Percentiles rank a stretch among this genome's conserved stretches.
phyloP scores from a whole-genome alignment of 1,140 invertebrate genomes.

The Solenopsis fugax region DNA sequence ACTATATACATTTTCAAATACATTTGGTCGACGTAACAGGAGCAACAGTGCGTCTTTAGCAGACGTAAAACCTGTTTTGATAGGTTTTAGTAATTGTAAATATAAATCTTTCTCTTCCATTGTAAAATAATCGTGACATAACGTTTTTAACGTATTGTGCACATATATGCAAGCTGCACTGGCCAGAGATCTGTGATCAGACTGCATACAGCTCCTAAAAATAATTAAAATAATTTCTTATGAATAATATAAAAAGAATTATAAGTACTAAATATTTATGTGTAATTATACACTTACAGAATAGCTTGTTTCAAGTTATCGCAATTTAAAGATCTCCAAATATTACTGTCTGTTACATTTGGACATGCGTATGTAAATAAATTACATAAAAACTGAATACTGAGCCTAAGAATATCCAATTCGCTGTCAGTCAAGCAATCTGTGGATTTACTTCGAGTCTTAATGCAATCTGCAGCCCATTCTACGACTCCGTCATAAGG shows the following conservation, averaged over 20 bases:
- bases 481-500: conserved; percentile 78
- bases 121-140: conserved; percentile 64
- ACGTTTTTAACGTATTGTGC: conserved; percentile 76
- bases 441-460: conserved; percentile 6
- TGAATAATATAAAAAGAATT: conserved; percentile 44
- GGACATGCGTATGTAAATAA: conserved; percentile 75
- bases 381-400: conserved; percentile 81
- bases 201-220: conserved; percentile 44
- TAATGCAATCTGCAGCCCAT: conserved; percentile 74
- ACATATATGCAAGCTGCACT: conserved; percentile 78
- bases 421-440: conserved; percentile 65
- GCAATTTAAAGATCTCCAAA: conserved; percentile 63
- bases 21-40: conserved; percentile 76
- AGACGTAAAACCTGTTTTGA: conserved; percentile 73
- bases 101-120: conserved; percentile 69
- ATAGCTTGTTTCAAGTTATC: too few relatives aligned
- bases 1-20: conserved; percentile 79
- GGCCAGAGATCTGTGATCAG: conserved; percentile 65
- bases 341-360: conserved; percentile 45
- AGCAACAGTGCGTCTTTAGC: conserved; percentile 76
- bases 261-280: conserved; percentile 46
- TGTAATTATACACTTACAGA: too few relatives aligned
- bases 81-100: conserved; percentile 74
- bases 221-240: conserved; percentile 26
- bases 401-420: conserved; percentile 76